Conservation (phyloP, 1,140 invertebrate genomes). For the Bombus difficillimus region DNA sequence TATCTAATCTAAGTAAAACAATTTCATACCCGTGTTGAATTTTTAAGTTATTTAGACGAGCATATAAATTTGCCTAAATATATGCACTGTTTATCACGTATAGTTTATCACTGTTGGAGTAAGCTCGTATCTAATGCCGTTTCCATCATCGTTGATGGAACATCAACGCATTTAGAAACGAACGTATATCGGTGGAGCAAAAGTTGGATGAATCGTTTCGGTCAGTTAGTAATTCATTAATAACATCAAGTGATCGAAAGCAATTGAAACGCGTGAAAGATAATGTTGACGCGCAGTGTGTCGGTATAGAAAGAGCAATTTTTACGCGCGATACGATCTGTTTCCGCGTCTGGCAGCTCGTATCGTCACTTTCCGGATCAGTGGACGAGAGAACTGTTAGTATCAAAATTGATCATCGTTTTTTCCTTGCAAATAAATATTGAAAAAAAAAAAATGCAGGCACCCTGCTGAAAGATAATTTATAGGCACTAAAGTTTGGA, state of each 20-base stretch:
- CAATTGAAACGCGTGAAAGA: conserved; percentile 26
- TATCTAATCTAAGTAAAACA: too few species aligned
- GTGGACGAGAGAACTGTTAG: conserved; percentile 59
- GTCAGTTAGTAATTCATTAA: conserved; percentile 15
- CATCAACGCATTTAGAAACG: neutral
- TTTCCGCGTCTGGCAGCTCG: conserved; percentile 56
- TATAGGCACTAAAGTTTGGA: conserved; percentile 57
- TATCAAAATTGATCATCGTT: conserved; percentile 51
- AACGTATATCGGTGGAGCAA: neutral
- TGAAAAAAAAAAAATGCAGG: conserved; percentile 45
- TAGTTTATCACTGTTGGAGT: too few species aligned
- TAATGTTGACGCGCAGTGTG: conserved; percentile 5
- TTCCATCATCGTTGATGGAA: neutral
- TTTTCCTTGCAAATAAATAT: conserved; percentile 56
- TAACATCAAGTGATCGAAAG: conserved; percentile 16
- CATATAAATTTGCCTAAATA: too few species aligned
- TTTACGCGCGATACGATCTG: conserved; percentile 63
- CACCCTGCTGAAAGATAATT: conserved; percentile 51
- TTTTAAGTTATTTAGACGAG: too few species aligned
- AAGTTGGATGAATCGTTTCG: neutral
- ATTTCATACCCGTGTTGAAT: accelerated
- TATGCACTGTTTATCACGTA: accelerated
- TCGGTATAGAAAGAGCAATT: conserved; percentile 32
- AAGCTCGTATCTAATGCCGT: neutral
- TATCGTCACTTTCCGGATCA: conserved; percentile 69